phyloP scores from a whole-genome alignment of 2,113 vertebrate species.

The Pseudopipra pipra region DNA sequence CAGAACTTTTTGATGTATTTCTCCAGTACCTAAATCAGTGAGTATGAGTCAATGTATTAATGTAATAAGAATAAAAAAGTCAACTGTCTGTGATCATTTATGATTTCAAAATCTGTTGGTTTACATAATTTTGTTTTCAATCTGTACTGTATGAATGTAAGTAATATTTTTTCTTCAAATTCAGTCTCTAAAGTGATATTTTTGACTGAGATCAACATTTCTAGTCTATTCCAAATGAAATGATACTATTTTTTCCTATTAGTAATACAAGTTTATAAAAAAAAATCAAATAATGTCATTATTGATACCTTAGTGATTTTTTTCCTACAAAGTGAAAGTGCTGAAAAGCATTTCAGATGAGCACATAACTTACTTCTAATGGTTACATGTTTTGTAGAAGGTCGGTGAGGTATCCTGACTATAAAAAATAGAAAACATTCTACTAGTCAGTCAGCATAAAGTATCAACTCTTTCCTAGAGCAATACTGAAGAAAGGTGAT shows the following conservation, averaged over 20 bases:
- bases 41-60: not conserved
- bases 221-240: not conserved
- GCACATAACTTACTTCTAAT: not conserved
- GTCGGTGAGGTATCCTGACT: not conserved
- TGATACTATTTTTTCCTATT: not conserved
- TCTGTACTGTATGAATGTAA: not conserved
- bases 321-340: not conserved
- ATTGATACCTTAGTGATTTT: not conserved
- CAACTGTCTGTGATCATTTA: not conserved
- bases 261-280: not conserved
- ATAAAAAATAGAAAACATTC: not conserved
- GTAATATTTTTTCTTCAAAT: not conserved
- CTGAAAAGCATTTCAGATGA: not conserved
- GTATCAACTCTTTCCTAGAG: not conserved
- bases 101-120: not conserved
- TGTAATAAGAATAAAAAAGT: not conserved
- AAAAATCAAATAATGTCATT: not conserved
- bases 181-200: not conserved
- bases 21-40: not conserved
- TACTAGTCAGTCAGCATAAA: not conserved
- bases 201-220: not conserved
- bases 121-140: not conserved
- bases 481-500: not conserved
- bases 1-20: not conserved
- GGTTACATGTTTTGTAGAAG: not conserved